Evolutionary conservation across 2,888 invertebrate genomes (phyloP).

Genomic region (Sphaeridia pumilis): DNA sequence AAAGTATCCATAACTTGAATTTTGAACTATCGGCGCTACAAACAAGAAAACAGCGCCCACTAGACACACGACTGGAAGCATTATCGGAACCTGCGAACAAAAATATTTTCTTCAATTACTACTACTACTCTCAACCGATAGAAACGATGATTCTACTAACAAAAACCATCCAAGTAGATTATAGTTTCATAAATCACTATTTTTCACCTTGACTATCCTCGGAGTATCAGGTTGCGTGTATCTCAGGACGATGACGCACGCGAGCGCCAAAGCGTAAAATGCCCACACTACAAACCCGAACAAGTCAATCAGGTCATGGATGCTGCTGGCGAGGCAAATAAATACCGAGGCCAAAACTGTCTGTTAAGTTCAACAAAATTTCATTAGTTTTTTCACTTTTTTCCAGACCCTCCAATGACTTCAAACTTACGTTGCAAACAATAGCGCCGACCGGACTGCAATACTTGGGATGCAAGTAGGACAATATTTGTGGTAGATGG

Average conservation of each 20-base stretch:
- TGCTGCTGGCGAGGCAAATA: not conserved
- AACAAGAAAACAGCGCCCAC: conserved; percentile 12
- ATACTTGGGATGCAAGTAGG: not conserved
- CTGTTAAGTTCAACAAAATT: too few relatives aligned
- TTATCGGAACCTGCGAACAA: conserved; percentile 12
- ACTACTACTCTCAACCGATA: not conserved
- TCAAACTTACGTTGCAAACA: not conserved
- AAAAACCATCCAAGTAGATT: not conserved
- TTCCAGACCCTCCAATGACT: too few relatives aligned
- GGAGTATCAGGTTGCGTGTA: not conserved
- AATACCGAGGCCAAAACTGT: not conserved
- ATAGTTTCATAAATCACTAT: not conserved
- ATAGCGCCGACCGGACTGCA: not conserved
- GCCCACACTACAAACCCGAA: not conserved
- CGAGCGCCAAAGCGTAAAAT: not conserved
- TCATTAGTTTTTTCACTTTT: too few relatives aligned
- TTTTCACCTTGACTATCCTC: not conserved
- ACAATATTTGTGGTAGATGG: not conserved
- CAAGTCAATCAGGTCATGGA: not conserved
- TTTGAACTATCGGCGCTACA: conserved; percentile 15
- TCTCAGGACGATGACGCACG: not conserved
- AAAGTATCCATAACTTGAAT: conserved; percentile 11
- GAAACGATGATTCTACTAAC: not conserved
- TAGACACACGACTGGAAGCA: conserved; percentile 10
- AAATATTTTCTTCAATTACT: not conserved